These are phyloP conservation scores for Lucilia cuprina DNA, from an alignment of 1,140 invertebrate genomes.

Conservation along the genomic window DNA sequence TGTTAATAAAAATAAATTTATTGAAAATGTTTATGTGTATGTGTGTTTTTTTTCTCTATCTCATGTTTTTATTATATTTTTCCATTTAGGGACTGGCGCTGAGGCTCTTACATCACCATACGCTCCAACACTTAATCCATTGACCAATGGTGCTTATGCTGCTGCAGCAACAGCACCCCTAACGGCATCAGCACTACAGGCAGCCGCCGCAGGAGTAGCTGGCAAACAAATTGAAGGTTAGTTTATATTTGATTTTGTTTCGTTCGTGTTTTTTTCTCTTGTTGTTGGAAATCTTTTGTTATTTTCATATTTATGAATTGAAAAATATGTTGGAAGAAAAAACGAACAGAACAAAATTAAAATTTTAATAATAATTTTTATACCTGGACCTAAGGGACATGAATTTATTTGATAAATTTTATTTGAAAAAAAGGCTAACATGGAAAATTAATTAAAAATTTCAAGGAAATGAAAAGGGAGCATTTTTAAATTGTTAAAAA, in stretches of 20 bases:
- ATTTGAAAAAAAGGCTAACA: too few relatives aligned
- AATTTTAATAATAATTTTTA: too few relatives aligned
- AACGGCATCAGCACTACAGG: slow-evolving; percentile 51
- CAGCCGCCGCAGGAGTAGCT: slow-evolving; percentile 56
- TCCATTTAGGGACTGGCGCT: slow-evolving; percentile 50
- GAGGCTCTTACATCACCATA: slow-evolving; percentile 48
- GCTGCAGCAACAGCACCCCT: slow-evolving; percentile 45
- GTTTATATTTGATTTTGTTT: slow-evolving; percentile 20
- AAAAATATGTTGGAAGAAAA: too few relatives aligned
- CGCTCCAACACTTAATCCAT: slow-evolving; percentile 48
- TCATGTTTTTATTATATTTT: not conserved
- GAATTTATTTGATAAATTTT: too few relatives aligned
- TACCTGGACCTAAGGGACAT: too few relatives aligned
- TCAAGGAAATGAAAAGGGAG: too few relatives aligned
- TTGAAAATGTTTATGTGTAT: slow-evolving; percentile 9
- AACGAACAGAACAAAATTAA: too few relatives aligned
- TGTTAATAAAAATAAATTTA: slow-evolving; percentile 23
- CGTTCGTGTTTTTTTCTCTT: not conserved
- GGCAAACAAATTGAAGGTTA: slow-evolving; percentile 61
- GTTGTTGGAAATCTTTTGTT: not conserved
- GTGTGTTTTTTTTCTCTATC: not conserved
- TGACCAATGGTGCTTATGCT: slow-evolving; percentile 50
- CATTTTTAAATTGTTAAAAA: too few relatives aligned
- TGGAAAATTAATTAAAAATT: too few relatives aligned
- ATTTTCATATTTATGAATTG: not conserved